phyloP scores from a whole-genome alignment of 2,113 vertebrate genomes.

The Takifugu bimaculatus region DNA sequence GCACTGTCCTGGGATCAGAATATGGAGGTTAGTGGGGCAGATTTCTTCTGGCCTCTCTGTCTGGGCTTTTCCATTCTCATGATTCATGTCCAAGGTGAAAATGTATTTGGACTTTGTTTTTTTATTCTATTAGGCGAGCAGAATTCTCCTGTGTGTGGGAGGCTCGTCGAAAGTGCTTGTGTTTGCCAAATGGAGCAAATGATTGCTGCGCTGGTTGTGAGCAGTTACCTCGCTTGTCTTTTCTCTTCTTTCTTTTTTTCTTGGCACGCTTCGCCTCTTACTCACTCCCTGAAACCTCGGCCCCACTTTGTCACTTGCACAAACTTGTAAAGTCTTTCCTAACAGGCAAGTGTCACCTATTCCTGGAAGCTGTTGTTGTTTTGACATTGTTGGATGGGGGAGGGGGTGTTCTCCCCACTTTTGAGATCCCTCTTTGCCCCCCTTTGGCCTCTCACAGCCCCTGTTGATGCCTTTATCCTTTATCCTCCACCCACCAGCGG shows the following conservation, averaged over 20 bases:
- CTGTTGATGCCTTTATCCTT: conserved; percentile 64
- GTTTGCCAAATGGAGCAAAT: conserved; percentile 30
- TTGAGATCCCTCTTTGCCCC: conserved; percentile 29
- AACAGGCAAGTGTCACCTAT: conserved; percentile 45
- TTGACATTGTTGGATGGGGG: not conserved
- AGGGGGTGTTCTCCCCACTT: conserved; percentile 27
- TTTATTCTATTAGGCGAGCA: conserved; percentile 19
- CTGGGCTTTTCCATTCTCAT: not conserved
- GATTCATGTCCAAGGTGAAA: conserved; percentile 1
- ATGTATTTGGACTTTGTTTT: conserved; percentile 9
- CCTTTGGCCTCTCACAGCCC: conserved; percentile 48
- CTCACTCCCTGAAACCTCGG: conserved; percentile 30
- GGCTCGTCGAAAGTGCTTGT: not conserved
- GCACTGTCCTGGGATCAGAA: conserved; percentile 21
- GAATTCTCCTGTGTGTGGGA: conserved; percentile 13
- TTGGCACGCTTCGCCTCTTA: conserved; percentile 32
- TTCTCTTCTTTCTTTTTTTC: not conserved
- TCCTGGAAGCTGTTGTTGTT: conserved; percentile 35
- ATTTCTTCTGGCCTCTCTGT: conserved; percentile 27
- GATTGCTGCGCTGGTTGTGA: conserved; percentile 14
- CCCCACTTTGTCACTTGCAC: conserved; percentile 61
- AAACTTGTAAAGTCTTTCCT: conserved; percentile 55
- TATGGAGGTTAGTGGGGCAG: conserved; percentile 17
- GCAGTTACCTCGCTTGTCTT: conserved; percentile 1
- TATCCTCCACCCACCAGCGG: conserved; percentile 40